Conservation (phyloP, 1,140 invertebrate genomes). For the Diprion similis region DNA sequence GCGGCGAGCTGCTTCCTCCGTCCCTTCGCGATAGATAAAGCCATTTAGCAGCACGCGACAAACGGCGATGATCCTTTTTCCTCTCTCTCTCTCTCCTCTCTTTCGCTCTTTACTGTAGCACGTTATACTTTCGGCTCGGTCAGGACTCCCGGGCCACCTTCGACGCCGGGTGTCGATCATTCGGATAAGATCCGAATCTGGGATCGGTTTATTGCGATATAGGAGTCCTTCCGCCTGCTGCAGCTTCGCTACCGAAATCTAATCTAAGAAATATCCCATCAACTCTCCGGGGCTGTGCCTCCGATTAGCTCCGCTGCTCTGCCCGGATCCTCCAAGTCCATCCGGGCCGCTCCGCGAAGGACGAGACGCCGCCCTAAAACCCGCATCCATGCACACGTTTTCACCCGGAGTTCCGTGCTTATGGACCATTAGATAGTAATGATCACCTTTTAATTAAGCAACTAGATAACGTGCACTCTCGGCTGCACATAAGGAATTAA, state of each 20-base stretch:
- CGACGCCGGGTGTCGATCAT: constrained; percentile 6
- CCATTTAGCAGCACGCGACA: constrained; percentile 7
- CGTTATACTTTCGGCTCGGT: too few relatives aligned
- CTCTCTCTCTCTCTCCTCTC: neutral
- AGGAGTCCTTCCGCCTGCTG: neutral
- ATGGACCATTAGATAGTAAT: constrained; percentile 1
- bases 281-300: neutral
- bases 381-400: neutral
- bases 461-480: neutral
- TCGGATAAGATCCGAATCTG: constrained; percentile 12
- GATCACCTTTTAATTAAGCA: neutral
- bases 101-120: neutral
- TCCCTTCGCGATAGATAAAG: neutral
- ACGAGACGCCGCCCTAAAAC: neutral
- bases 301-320: neutral
- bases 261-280: neutral
- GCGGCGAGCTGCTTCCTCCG: neutral
- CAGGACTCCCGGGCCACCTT: neutral
- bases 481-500: neutral
- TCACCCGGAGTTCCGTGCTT: neutral
- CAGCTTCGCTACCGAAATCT: neutral
- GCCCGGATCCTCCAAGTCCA: too few relatives aligned
- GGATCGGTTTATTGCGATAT: neutral
- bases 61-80: neutral
- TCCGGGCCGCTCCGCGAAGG: neutral